phyloP scores from a whole-genome alignment of 2,797 vertebrate genomes.

The Balearica regulorum region DNA sequence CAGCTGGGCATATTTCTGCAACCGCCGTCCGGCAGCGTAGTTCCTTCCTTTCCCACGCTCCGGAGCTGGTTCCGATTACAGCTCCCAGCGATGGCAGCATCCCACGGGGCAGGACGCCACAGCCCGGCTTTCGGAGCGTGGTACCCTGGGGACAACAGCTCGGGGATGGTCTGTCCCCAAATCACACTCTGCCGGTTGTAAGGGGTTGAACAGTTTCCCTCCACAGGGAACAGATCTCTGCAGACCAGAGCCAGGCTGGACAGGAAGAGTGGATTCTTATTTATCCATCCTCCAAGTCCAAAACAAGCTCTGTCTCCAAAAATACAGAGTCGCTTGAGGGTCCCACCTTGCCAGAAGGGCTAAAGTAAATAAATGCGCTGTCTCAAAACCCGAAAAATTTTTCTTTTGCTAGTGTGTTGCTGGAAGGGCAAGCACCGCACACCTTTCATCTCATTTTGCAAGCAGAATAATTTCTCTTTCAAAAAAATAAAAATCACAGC shows the following conservation, averaged over 20 bases:
- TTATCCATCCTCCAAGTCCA: too few relatives aligned
- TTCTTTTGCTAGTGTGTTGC: background rate
- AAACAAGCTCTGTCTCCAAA: background rate
- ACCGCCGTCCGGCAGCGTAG: background rate
- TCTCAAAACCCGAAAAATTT: background rate
- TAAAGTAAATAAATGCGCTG: background rate
- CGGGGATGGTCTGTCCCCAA: background rate
- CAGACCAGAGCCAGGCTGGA: background rate
- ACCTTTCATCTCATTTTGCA: background rate
- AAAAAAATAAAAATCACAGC: background rate
- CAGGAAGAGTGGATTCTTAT: rapidly evolving
- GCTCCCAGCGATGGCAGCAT: background rate
- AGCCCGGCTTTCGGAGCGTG: rapidly evolving
- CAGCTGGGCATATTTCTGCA: background rate
- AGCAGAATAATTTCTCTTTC: background rate
- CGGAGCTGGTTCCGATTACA: background rate
- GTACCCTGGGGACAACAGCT: background rate
- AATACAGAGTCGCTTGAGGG: background rate
- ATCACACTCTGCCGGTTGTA: rapidly evolving
- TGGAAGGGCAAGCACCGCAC: background rate
- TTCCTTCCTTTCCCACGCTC: conserved; percentile 59
- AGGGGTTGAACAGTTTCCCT: background rate
- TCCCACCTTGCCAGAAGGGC: background rate
- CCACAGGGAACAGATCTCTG: rapidly evolving
- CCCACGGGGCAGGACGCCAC: background rate